Evolutionary conservation across 2,888 invertebrate genomes (phyloP).

Genomic region (Acleris literana): DNA sequence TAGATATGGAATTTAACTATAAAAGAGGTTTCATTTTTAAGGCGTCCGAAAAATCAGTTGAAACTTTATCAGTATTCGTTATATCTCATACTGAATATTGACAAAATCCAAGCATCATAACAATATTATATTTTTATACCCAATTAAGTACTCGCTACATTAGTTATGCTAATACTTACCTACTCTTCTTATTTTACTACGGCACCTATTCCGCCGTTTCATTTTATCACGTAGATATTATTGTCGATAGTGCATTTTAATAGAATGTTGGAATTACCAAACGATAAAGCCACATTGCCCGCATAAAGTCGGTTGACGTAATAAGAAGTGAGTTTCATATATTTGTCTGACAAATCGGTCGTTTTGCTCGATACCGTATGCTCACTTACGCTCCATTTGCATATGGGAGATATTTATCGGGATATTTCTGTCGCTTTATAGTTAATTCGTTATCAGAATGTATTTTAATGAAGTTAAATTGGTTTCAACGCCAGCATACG

Average conservation of each 20-base stretch:
- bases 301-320: slow-evolving; percentile 72
- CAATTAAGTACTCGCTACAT: not conserved
- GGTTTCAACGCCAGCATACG: slow-evolving; percentile 30
- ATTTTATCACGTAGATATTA: slow-evolving; percentile 72
- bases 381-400: slow-evolving; percentile 59
- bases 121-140: no score
- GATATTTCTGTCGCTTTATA: slow-evolving; percentile 43
- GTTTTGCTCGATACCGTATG: slow-evolving; percentile 55
- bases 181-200: slow-evolving; percentile 6
- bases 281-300: slow-evolving; percentile 68
- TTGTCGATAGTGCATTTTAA: slow-evolving; percentile 65
- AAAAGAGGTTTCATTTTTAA: no score
- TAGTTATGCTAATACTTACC: not conserved
- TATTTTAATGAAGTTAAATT: slow-evolving; percentile 34
- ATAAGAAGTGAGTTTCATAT: slow-evolving; percentile 71
- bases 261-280: slow-evolving; percentile 68
- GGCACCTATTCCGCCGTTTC: slow-evolving; percentile 55
- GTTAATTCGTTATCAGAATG: slow-evolving; percentile 33
- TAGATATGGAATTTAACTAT: no score
- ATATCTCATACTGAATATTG: no score
- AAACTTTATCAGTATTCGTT: no score
- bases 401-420: slow-evolving; percentile 62
- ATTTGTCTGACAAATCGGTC: slow-evolving; percentile 73
- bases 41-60: no score
- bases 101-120: no score